Conservation (phyloP, 1,140 invertebrate genomes). For the Palaemon carinicauda region DNA sequence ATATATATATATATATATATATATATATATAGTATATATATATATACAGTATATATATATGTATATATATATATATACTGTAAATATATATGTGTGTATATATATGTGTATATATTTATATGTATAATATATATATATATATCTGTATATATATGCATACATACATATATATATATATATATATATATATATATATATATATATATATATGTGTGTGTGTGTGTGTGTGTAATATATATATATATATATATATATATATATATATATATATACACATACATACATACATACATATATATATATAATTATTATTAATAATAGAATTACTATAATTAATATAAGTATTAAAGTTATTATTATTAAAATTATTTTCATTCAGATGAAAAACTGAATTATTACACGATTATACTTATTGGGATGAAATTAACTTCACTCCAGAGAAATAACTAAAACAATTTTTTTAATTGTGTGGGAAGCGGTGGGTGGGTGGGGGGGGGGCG, state of each 20-base stretch:
- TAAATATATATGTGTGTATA: background rate
- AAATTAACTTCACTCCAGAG: too few relatives aligned
- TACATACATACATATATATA: background rate
- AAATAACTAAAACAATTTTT: too few relatives aligned
- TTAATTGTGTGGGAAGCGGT: too few relatives aligned
- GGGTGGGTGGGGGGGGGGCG: too few relatives aligned
- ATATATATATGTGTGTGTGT: background rate
- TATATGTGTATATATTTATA: too few relatives aligned
- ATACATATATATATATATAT: background rate
- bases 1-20: background rate
- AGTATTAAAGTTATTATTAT: too few relatives aligned
- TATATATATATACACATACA: background rate
- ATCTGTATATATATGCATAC: background rate
- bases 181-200: slow-evolving; percentile 17
- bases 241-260: slow-evolving; percentile 2
- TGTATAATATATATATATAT: background rate
- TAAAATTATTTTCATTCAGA: too few relatives aligned
- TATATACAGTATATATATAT: background rate
- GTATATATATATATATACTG: background rate
- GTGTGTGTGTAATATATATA: too few relatives aligned
- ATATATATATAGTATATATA: background rate
- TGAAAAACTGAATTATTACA: too few relatives aligned
- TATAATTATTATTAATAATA: too few relatives aligned
- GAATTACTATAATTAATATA: too few relatives aligned
- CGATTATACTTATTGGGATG: too few relatives aligned